Evolutionary conservation across 2,888 invertebrate species (phyloP).

Genomic region (Tuta absoluta): DNA sequence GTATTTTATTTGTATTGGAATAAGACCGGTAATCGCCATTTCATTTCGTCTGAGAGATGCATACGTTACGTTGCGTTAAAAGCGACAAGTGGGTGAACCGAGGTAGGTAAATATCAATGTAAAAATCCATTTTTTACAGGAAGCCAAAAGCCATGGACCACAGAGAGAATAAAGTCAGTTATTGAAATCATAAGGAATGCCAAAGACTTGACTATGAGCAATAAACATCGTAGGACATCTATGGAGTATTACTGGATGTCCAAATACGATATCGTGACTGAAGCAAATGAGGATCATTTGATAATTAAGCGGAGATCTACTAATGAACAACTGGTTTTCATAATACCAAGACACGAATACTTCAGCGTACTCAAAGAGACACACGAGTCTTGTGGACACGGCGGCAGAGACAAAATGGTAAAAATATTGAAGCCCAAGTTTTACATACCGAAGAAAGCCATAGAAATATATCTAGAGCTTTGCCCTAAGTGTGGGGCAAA

Average conservation of each 20-base stretch:
- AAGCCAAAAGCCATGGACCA: not conserved
- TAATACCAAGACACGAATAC: conserved; percentile 37
- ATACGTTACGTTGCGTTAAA: no score
- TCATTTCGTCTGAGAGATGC: no score
- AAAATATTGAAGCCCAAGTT: conserved; percentile 37
- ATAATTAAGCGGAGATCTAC: conserved; percentile 35
- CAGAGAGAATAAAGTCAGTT: not conserved
- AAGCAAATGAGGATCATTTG: conserved; percentile 32
- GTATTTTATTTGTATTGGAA: no score
- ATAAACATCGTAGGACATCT: not conserved
- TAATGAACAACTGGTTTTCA: conserved; percentile 32
- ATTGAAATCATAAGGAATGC: not conserved
- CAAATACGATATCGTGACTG: conserved; percentile 37
- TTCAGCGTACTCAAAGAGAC: conserved; percentile 35
- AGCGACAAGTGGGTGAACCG: no score
- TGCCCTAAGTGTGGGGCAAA: conserved; percentile 38
- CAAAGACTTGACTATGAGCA: not conserved
- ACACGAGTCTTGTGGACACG: conserved; percentile 40
- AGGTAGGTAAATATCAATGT: no score
- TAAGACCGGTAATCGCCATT: no score
- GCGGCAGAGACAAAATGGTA: conserved; percentile 41
- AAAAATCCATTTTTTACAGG: not conserved
- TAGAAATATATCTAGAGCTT: conserved; percentile 36
- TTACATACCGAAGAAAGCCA: conserved; percentile 35
- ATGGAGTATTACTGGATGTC: conserved; percentile 8